Evolutionary conservation across 2,113 vertebrate species (phyloP), one percentile per base, ranked within the genome.

Genomic region (Rallus limicola): DNA sequence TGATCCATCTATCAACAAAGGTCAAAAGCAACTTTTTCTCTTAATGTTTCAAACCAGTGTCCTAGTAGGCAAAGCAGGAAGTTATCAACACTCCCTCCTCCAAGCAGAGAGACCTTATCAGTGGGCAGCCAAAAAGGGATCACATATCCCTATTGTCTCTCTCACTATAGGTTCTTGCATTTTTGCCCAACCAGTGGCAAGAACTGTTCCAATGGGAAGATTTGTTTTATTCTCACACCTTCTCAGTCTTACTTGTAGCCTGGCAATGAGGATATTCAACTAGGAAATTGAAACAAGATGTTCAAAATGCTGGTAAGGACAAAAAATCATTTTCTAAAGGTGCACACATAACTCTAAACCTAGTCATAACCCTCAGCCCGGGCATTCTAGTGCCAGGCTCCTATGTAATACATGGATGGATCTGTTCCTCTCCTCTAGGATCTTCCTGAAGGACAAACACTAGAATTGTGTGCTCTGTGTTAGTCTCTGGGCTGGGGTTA

Each of bases 1-100:
- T 91, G 72, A 91, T 95, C 65, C 65, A 55, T 94, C 88, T 90
- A 86, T 81, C 46, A 82, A 75, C 28, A 88, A 86, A 81, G 48
- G 52, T 78, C 33, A 76, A 84, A 94, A 48, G n/a, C 28, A 84
- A 88, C 2, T 6, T n/a, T 87, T 82, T 76, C 87, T 15, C 68
- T 87, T 72, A 69, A 56, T 36, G 26, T 89, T 95, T 89, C 62
- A 89, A 84, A 40, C 16, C 25, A 36, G 16, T 3, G 11, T 26
- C 20, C 16, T 74, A 48, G 7, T 36, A 75, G 42, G 72, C 53
- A 82, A 86, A 90, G 65, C 5, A n/a, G 16, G 38, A 83, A 80
- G 40, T 50, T 83, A 50, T 10, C 28, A 55, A 64, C 60, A 65
- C 12, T 69, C 8, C 3, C 8, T 78, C 15, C 13, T 64, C 25